Evolutionary conservation across 2,113 vertebrate genomes (phyloP).

Genomic region (Engraulis encrasicolus): DNA sequence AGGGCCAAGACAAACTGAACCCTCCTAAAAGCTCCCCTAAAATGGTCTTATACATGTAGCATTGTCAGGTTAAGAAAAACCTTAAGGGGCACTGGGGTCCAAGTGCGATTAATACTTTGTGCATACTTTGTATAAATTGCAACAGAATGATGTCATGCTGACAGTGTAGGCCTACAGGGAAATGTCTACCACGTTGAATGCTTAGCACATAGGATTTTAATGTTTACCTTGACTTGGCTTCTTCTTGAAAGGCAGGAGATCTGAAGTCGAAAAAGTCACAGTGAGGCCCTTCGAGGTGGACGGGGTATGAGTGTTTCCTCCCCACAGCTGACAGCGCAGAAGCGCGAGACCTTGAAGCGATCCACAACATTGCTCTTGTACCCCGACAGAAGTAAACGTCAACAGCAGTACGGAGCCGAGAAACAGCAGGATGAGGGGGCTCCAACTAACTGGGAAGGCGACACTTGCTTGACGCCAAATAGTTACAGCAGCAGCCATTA

Average conservation of each 20-base stretch:
- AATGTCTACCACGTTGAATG: too few relatives aligned
- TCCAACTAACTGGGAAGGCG: constrained; percentile 80
- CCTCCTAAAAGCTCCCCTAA: too few relatives aligned
- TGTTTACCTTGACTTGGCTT: constrained; percentile 83
- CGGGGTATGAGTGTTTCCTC: constrained; percentile 38
- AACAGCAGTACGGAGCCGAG: constrained; percentile 81
- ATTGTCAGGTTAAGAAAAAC: too few relatives aligned
- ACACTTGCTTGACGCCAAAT: constrained; percentile 77
- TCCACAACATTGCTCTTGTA: constrained; percentile 79
- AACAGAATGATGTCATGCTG: neutral
- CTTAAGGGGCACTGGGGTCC: too few relatives aligned
- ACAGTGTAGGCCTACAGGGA: too few relatives aligned
- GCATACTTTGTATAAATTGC: too few relatives aligned
- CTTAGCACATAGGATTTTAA: too few relatives aligned
- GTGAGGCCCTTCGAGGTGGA: constrained; percentile 85
- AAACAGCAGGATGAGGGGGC: constrained; percentile 74
- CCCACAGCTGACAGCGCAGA: constrained; percentile 78
- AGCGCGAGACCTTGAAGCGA: constrained; percentile 78
- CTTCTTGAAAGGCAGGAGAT: constrained; percentile 79
- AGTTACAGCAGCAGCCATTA: constrained; percentile 74
- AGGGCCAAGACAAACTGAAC: too few relatives aligned
- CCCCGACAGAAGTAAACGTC: constrained; percentile 77
- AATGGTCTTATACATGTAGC: too few relatives aligned
- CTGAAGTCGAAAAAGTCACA: constrained; percentile 74
- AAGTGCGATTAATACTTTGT: too few relatives aligned